Base-by-base conservation (phyloP, 2,888 invertebrate species). In the Cerastoderma edule region DNA sequence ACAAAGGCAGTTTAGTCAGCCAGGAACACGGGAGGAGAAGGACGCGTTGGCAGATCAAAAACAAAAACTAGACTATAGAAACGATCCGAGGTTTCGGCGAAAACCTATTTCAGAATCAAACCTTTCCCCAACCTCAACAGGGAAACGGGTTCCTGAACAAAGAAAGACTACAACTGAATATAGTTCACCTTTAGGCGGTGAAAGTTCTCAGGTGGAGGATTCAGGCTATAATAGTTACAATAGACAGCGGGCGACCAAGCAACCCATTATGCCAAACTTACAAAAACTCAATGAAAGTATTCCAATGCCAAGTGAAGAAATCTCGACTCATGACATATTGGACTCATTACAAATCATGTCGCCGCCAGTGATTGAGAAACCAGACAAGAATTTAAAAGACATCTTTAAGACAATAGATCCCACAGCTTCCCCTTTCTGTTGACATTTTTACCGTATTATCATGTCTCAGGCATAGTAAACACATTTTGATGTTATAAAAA, bases 341-440 rank as follows among this genome's bases (percentile, higher is more conserved):
- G 78, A 72, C 67, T 78, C 78, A 2, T 76, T 83, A 74, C 72
- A 78, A 73, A 80, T 80, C 27, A 74, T 72, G 72, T 69, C 76
- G 16, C 78, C 78, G 24, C 74, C 78, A 24, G 39, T 30, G 48
- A 66, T 78, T 35, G 69, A 64, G n/a, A 81, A 82, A 65, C 77
- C 85, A 8, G 86, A 88, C 67, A 85, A 85, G 65, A 85, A 88
- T 33, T 80, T 92, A 28, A 92, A 92, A 80, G 92, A 92, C 67
- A 87, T 92, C 72, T 93, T 93, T 84, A 92, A 92, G 84, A 91
- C 92, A n/a, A 92, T 92, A 68, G 93, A 93, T 77, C 93, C 93
- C 0, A 93, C 93, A 22, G 93, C 93, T 2, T 93, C 93, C 28
- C 93, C 93, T 24, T 93, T 93, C 82, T 93, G 92, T 78, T 93